Base-by-base conservation (phyloP, 2,113 vertebrate species). In the Parus major region DNA sequence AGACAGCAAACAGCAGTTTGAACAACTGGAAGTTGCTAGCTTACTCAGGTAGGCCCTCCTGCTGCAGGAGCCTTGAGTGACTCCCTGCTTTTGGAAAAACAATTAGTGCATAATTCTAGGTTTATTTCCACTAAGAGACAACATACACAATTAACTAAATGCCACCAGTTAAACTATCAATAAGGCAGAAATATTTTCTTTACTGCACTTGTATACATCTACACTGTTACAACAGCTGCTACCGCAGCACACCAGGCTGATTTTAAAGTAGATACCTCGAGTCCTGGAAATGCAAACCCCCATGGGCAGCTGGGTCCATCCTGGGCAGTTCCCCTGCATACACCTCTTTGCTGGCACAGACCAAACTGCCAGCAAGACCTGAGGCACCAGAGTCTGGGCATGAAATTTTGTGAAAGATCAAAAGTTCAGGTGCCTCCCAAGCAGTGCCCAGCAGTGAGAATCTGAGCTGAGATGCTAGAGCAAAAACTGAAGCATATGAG, bases 11-110 rank as follows among this genome's bases (percentile, higher is more conserved):
- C 86, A 93, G 92, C 86, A 93, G 69, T 68, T 91, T 3, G 0
- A 84, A 84, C 91, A 82, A 87, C 80, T 95, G 92, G 91, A 92
- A 94, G 88, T 73, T 93, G 92, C 41, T 73, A 79, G 71, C 82
- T 83, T 63, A 11, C 77, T 81, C 92, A 94, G 95, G 92, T 97
- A 63, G 69, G 80, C 44, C 85, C 72, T 50, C 46, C 83, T 52
- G 56, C 41, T 1, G 52, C 72, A 86, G 56, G 56, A 66, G 75
- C 42, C 85, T 63, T 5, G 19, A 92, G 75, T 10, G 35, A 86
- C 59, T 90, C 83, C 39, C 63, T 59, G 63, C 82, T 65, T 92
- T 60, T 68, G 64, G 33, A 79, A 93, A 79, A 95, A 21, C 0
- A 4, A 75, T 81, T 27, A 7, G 55, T 73, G 56, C 27, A 22